Percentiles rank a stretch among this genome's conserved stretches.
These are phyloP conservation scores for Riptortus pedestris DNA, from an alignment of 1,140 invertebrate genomes.

Conservation along the genomic window DNA sequence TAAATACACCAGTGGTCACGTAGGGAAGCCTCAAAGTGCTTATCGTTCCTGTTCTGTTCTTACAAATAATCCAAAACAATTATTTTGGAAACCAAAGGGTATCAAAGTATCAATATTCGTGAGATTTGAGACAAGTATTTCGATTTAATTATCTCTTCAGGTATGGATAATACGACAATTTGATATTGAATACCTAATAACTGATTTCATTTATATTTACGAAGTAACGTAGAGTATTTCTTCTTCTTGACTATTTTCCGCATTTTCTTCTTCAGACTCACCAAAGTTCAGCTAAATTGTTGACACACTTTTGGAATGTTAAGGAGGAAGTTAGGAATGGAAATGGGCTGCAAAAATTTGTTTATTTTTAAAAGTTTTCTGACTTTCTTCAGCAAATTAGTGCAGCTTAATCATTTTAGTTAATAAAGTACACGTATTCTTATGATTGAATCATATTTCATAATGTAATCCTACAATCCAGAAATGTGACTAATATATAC, in stretches of 20 bases:
- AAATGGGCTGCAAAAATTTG: slow-evolving; percentile 10
- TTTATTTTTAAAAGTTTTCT: background rate
- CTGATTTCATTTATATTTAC: background rate
- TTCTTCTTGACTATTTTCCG: no score
- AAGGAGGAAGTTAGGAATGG: background rate
- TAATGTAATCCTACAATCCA: slow-evolving; percentile 36
- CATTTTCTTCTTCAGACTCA: no score
- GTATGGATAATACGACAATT: no score
- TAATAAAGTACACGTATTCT: slow-evolving; percentile 10
- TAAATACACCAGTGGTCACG: no score
- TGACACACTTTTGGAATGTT: background rate
- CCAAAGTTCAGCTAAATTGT: no score
- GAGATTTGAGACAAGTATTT: no score
- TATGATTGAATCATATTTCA: slow-evolving; percentile 35
- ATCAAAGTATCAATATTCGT: no score
- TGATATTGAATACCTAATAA: background rate
- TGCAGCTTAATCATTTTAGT: slow-evolving; percentile 8
- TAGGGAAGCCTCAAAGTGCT: no score
- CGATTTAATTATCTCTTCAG: no score
- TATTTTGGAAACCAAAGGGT: no score
- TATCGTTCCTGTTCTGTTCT: no score
- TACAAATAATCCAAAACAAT: no score
- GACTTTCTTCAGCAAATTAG: background rate
- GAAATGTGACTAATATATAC: slow-evolving; percentile 35
- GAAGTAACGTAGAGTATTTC: background rate